Conservation (phyloP, 2,113 vertebrate genomes). For the Uria lomvia region DNA sequence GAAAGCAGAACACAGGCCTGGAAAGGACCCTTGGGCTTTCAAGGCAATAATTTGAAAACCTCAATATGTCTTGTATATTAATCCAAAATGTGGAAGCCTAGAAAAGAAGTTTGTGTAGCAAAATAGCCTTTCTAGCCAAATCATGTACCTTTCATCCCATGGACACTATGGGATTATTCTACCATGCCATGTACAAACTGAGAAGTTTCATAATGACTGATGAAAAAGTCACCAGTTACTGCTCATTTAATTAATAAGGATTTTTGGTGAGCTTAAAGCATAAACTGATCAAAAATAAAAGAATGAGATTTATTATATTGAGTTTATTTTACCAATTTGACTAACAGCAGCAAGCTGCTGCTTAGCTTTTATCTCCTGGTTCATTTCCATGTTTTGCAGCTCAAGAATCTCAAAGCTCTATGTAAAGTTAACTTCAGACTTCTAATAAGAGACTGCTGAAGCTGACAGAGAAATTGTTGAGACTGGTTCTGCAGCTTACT, state of each 20-base stretch:
- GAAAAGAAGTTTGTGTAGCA: not conserved
- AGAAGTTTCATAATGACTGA: slow-evolving; percentile 7
- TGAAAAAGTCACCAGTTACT: slow-evolving; percentile 32
- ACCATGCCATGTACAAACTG: not conserved
- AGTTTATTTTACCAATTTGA: not conserved
- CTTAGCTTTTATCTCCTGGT: not conserved
- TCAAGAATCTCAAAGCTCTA: not conserved
- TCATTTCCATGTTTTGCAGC: slow-evolving; percentile 15
- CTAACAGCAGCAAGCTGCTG: not conserved
- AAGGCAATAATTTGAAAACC: not conserved
- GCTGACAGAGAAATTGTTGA: slow-evolving; percentile 37
- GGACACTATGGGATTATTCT: not conserved
- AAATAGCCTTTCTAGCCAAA: not conserved
- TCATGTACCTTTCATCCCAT: not conserved
- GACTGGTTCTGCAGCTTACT: slow-evolving; percentile 14
- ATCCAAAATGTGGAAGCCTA: not conserved
- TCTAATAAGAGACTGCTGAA: slow-evolving; percentile 48
- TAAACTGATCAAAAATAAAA: not conserved
- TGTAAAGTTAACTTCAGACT: slow-evolving; percentile 39
- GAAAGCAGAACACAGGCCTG: not conserved
- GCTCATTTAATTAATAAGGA: slow-evolving; percentile 3
- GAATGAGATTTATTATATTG: not conserved
- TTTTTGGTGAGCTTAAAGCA: slow-evolving; percentile 8
- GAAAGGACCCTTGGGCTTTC: not conserved
- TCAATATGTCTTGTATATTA: not conserved